Conservation (phyloP, 2,113 vertebrate genomes). For the Vimba vimba region DNA sequence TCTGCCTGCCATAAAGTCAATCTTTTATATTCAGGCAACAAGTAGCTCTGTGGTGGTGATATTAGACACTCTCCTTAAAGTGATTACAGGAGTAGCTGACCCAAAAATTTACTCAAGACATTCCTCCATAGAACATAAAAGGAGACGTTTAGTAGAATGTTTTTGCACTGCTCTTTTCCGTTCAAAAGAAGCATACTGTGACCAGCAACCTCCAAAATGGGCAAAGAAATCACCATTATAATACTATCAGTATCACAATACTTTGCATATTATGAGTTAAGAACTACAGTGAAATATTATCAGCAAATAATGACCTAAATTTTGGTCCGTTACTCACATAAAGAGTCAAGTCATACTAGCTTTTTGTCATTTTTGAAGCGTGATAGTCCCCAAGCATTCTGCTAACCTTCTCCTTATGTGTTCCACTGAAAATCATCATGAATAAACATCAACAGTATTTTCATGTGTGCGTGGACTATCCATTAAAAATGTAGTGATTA, state of each 20-base stretch:
- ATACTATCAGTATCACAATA: neutral
- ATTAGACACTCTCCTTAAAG: neutral
- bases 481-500: neutral
- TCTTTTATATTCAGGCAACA: slow-evolving; percentile 10
- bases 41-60: neutral
- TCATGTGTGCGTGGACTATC: neutral
- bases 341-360: neutral
- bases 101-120: neutral
- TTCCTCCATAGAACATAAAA: neutral
- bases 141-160: neutral
- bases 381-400: neutral
- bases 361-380: neutral
- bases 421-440: neutral
- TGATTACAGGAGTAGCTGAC: neutral
- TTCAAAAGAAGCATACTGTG: neutral
- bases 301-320: neutral
- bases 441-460: neutral
- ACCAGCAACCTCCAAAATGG: neutral
- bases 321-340: neutral
- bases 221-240: neutral
- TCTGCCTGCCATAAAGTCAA: neutral
- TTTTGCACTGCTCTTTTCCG: neutral
- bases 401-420: neutral
- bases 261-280: neutral
- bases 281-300: neutral